Evolutionary conservation across 1,140 invertebrate genomes (phyloP), one percentile per base, ranked within the genome.

Genomic region (Episyrphus balteatus): DNA sequence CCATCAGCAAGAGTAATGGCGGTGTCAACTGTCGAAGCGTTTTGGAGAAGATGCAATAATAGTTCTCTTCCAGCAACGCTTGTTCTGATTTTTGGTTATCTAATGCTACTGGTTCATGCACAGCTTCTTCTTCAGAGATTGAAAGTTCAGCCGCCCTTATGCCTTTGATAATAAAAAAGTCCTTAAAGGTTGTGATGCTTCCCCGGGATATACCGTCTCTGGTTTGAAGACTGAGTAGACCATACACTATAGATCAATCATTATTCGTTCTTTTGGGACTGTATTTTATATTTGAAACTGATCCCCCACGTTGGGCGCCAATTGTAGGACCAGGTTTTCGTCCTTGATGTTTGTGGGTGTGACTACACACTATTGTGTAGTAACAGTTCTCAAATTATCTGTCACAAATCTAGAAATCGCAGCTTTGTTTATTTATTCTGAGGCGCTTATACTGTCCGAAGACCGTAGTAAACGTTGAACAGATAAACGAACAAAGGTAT

Each of bases 171-270:
- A n/a, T n/a, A n/a, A 52, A 15, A 10, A 49, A 42, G n/a, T 44
- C 41, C 11, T 47, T 43, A 36, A 50, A 50, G 37, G 40, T 37
- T 32, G 14, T 14, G 2, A 53, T 32, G 11, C 43, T 38, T 13
- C 44, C 31, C 5, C 49, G 36, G 12, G 18, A 6, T 14, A 54
- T 38, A 21, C 47, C 26, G 14, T 54, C 43, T 33, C 49, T 21
- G 13, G 53, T 55, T 19, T 48, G 26, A 7, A 31, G 12, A 18
- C 39, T 36, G 1, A 52, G 17, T 26, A 54, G 38, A 12, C 49
- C 44, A 45, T 47, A 56, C 12, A 52, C n/a, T 42, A n/a, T n/a
- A 56, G 49, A 41, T 54, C 44, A n/a, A 54, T 34, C 45, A 51
- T 30, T 7, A 31, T 32, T 26, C 14, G 18, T 38, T 54, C 45